A percentile compares a stretch with the other conserved stretches of the same genome.
Evolutionary conservation across 1,140 invertebrate genomes (phyloP).

Genomic region (Watersipora subatra): DNA sequence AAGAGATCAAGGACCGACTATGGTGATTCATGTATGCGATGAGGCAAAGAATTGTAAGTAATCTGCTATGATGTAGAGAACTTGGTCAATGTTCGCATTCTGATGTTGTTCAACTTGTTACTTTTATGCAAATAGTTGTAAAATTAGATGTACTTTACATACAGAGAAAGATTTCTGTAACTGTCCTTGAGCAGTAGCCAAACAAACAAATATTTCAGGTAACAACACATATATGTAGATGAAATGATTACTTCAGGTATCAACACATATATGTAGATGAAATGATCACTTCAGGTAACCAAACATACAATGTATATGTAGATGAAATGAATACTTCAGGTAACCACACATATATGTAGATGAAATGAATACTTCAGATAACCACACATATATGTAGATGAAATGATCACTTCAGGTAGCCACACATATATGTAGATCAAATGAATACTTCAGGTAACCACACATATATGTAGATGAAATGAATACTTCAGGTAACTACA

Average conservation of each 20-base stretch:
- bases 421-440: too few species aligned
- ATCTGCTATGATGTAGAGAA: background rate
- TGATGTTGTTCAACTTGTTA: background rate
- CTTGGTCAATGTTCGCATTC: background rate
- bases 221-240: background rate
- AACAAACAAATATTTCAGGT: background rate
- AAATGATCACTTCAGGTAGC: too few species aligned
- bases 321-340: too few species aligned
- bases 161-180: background rate
- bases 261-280: too few species aligned
- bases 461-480: background rate
- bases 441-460: background rate
- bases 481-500: background rate
- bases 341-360: too few species aligned
- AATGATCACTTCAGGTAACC: too few species aligned
- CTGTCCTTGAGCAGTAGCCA: background rate
- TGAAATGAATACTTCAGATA: too few species aligned
- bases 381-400: too few species aligned
- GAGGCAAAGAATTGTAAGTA: constrained; percentile 40
- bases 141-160: background rate
- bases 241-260: background rate
- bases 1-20: constrained; percentile 21
- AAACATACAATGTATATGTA: too few species aligned
- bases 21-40: constrained; percentile 42
- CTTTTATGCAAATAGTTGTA: background rate